phyloP scores from a whole-genome alignment of 2,113 vertebrate genomes.

The Recurvirostra avosetta region DNA sequence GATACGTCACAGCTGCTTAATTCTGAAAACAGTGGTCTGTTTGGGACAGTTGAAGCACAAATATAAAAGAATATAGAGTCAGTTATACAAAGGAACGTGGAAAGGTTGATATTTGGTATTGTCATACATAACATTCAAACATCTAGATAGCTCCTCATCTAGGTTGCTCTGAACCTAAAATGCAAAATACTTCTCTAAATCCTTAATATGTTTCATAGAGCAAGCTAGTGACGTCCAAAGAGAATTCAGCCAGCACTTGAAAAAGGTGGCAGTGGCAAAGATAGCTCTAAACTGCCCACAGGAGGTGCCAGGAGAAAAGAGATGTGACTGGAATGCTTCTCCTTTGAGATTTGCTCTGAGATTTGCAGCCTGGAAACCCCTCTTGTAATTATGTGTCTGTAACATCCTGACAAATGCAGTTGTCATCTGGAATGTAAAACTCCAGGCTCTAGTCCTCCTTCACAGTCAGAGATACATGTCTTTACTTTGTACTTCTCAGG shows the following conservation, averaged over 20 bases:
- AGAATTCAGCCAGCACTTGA: neutral
- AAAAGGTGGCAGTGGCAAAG: neutral
- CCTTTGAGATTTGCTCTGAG: neutral
- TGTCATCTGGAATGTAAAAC: neutral
- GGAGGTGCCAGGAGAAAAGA: neutral
- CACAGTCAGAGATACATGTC: neutral
- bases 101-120: neutral
- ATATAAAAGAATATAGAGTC: neutral
- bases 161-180: neutral
- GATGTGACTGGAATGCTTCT: neutral
- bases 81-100: neutral
- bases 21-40: neutral
- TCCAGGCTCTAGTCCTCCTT: neutral
- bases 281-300: neutral
- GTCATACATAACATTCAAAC: neutral
- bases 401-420: neutral
- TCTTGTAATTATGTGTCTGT: neutral
- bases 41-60: neutral
- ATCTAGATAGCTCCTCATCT: neutral
- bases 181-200: neutral
- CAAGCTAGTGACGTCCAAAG: neutral
- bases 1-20: neutral
- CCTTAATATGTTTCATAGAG: neutral
- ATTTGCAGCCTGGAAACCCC: neutral
- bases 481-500: neutral